Evolutionary conservation across 1,140 invertebrate genomes (phyloP).

Genomic region (Cardiocondyla obscurior): DNA sequence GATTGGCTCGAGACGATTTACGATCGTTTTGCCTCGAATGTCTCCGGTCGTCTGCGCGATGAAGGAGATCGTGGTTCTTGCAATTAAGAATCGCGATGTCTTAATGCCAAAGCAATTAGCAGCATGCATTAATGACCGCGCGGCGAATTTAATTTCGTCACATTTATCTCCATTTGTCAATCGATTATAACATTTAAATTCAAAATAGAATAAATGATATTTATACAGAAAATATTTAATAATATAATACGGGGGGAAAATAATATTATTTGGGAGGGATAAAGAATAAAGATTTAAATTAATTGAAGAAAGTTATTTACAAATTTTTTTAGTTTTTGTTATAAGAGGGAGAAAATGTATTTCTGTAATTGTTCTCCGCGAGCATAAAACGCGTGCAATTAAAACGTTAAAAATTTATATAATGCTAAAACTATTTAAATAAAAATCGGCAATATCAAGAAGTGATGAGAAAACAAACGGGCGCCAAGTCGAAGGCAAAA

Average conservation of each 20-base stretch:
- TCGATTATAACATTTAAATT: neutral
- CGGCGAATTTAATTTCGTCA: neutral
- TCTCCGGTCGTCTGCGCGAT: slow-evolving; percentile 57
- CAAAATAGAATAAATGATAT: neutral
- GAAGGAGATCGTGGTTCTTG: slow-evolving; percentile 59
- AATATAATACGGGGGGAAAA: neutral
- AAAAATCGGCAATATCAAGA: neutral
- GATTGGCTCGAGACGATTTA: slow-evolving; percentile 79
- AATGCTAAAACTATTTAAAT: neutral
- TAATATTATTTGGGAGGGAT: too few species aligned
- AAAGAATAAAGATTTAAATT: too few species aligned
- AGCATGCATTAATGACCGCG: neutral
- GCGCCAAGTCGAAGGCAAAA: slow-evolving; percentile 50
- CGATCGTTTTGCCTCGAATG: slow-evolving; percentile 72
- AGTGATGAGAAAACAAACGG: slow-evolving; percentile 6
- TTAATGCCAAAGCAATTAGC: slow-evolving; percentile 50
- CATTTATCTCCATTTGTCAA: slow-evolving; percentile 1
- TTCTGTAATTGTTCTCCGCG: neutral
- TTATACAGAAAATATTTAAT: neutral
- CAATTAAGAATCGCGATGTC: slow-evolving; percentile 69
- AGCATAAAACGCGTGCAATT: neutral
- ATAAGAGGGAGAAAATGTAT: neutral
- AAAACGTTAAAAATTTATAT: neutral
- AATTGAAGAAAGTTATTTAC: too few species aligned
- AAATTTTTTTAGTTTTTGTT: too few species aligned